Evolutionary conservation across 2,888 invertebrate genomes (phyloP), one percentile per base, ranked within the genome.

Genomic region (Germaria angustata): DNA sequence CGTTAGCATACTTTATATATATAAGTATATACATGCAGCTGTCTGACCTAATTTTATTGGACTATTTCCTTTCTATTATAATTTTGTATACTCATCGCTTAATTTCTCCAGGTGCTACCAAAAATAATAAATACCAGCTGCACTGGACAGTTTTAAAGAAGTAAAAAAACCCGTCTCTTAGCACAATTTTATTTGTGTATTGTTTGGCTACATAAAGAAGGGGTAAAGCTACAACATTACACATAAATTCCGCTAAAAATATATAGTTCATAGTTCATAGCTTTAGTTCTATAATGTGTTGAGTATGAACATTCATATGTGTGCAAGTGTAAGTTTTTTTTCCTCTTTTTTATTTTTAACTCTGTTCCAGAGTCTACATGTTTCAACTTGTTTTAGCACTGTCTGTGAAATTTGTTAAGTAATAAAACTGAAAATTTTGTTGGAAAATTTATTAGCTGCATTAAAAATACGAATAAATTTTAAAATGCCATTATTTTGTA

Each of bases 301-400:
- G 7, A n/a, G 32, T 39, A 28, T 17, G 34, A 36, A 46, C 20
- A n/a, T n/a, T n/a, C n/a, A n/a, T n/a, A n/a, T n/a, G n/a, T n/a
- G n/a, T n/a, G n/a, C n/a, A n/a, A n/a, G n/a, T n/a, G n/a, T n/a
- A n/a, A n/a, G n/a, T n/a, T n/a, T n/a, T n/a, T n/a, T n/a, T n/a
- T n/a, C n/a, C n/a, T n/a, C n/a, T n/a, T n/a, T n/a, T n/a, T n/a
- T n/a, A n/a, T n/a, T 69, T 77, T 90, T 85, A 86, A 95, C 98
- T 98, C 63, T 55, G 6, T 28, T 53, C 15, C 24, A 34, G 1
- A 13, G 39, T 7, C 28, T 41, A 6, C 20, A 3, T 55, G 4
- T 15, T 9, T 24, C 13, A 22, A 65, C 15, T 28, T 68, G 15
- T 39, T 51, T 2, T 4, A 41, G 41, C 59, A 41, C 6, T 4